Evolutionary conservation across 2,797 vertebrate species (phyloP).

Genomic region (Pseudotriccus pelzelni): DNA sequence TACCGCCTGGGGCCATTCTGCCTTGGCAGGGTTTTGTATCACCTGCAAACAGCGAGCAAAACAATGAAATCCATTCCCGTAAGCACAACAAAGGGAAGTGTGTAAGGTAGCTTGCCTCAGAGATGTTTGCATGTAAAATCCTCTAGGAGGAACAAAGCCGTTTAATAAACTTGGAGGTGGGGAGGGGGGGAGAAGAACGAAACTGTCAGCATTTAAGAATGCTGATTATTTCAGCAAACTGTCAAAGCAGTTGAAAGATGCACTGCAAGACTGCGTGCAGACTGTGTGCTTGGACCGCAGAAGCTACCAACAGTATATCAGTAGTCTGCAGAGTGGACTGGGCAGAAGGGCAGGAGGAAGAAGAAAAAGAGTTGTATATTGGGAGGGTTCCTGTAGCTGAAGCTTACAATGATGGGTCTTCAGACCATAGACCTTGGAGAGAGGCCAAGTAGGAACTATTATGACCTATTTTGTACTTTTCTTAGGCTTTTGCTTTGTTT

Average conservation of each 20-base stretch:
- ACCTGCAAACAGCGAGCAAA: neutral
- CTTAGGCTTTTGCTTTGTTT: neutral
- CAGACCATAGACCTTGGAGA: neutral
- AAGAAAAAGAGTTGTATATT: neutral
- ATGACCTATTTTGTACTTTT: neutral
- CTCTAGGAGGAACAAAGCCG: neutral
- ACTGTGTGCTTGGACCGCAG: neutral
- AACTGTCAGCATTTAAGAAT: neutral
- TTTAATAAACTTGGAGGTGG: neutral
- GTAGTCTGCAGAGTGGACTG: neutral
- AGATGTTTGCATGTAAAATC: neutral
- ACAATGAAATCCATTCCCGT: neutral
- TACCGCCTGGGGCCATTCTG: neutral
- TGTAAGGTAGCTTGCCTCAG: neutral
- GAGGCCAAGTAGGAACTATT: neutral
- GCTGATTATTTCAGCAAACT: neutral
- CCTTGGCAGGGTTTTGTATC: neutral
- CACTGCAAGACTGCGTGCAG: neutral
- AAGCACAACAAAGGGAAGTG: neutral
- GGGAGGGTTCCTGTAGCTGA: neutral
- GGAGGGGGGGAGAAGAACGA: neutral
- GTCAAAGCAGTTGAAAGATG: neutral
- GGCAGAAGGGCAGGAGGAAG: neutral
- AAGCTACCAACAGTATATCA: neutral
- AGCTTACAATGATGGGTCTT: fast-evolving